Evolutionary conservation across 2,797 vertebrate species (phyloP).

Genomic region (Chanos chanos): DNA sequence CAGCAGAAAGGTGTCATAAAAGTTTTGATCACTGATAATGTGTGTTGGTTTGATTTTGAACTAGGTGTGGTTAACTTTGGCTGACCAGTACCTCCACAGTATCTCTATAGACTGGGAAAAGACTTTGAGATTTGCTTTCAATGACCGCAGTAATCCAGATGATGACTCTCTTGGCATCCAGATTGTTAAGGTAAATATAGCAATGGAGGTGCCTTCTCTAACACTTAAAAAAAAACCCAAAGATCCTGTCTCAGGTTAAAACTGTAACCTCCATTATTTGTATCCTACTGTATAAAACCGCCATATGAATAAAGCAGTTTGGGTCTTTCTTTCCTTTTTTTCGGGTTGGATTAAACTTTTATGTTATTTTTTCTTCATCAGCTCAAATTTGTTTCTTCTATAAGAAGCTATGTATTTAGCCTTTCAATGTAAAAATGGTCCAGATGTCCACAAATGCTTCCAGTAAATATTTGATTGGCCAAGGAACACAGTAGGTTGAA

Average conservation of each 20-base stretch:
- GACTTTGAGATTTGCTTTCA: constrained; percentile 97
- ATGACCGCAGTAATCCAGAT: constrained; percentile 97
- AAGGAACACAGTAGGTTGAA: background rate
- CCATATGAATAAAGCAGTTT: no score
- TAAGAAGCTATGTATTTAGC: background rate
- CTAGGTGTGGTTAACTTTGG: constrained; percentile 95
- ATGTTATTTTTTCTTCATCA: no score
- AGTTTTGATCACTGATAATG: background rate
- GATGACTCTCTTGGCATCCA: constrained; percentile 98
- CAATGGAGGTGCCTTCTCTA: no score
- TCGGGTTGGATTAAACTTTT: no score
- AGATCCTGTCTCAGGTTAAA: no score
- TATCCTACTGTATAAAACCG: no score
- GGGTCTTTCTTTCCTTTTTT: no score
- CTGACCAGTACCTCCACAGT: constrained; percentile 93
- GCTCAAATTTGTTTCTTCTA: no score
- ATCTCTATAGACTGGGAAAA: constrained; percentile 99
- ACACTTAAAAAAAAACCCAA: background rate
- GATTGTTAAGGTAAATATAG: constrained; percentile 80
- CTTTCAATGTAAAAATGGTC: no score
- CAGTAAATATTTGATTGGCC: background rate
- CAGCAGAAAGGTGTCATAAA: no score
- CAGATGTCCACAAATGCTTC: no score
- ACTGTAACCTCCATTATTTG: no score
- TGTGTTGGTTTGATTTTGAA: constrained; percentile 16